Percentiles rank a stretch among this genome's conserved stretches.
These are phyloP conservation scores for Sciurus carolinensis DNA, from an alignment of 2,797 vertebrate species.

Conservation along the genomic window DNA sequence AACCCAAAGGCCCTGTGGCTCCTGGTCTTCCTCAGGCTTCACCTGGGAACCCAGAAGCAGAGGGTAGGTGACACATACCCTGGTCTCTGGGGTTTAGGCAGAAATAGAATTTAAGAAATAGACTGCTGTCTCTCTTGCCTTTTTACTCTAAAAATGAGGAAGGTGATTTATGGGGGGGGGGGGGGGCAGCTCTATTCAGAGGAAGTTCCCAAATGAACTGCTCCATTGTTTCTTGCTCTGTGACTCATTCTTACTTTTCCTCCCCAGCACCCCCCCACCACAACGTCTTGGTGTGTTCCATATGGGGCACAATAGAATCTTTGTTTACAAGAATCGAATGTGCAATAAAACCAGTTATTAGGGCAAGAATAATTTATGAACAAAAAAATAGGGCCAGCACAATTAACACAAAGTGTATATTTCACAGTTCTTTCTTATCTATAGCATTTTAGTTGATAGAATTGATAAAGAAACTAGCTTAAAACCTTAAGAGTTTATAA, in stretches of 20 bases:
- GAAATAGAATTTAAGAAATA: background rate
- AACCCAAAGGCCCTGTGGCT: background rate
- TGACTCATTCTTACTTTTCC: constrained; percentile 74
- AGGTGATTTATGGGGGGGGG: background rate
- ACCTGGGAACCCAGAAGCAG: background rate
- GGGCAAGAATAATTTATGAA: constrained; percentile 57
- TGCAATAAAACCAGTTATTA: constrained; percentile 43
- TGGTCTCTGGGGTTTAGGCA: background rate
- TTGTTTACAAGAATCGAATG: constrained; percentile 62
- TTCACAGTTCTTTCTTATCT: constrained; percentile 41
- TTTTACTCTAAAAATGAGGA: constrained; percentile 56
- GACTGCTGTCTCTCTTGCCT: background rate
- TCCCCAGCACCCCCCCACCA: background rate
- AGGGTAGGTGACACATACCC: background rate
- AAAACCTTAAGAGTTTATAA: constrained; percentile 22
- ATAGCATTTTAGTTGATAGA: background rate
- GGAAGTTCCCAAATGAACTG: constrained; percentile 58
- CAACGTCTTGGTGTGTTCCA: background rate
- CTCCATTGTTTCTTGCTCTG: constrained; percentile 3
- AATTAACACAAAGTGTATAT: background rate
- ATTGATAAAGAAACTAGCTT: background rate
- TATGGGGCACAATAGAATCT: constrained; percentile 50
- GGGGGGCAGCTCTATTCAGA: background rate
- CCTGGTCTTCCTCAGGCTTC: background rate
- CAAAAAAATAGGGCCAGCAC: background rate